Percentiles rank a stretch among this genome's conserved stretches.
These are phyloP conservation scores for Lypha dubia DNA, from an alignment of 2,888 invertebrate genomes.

Conservation along the genomic window DNA sequence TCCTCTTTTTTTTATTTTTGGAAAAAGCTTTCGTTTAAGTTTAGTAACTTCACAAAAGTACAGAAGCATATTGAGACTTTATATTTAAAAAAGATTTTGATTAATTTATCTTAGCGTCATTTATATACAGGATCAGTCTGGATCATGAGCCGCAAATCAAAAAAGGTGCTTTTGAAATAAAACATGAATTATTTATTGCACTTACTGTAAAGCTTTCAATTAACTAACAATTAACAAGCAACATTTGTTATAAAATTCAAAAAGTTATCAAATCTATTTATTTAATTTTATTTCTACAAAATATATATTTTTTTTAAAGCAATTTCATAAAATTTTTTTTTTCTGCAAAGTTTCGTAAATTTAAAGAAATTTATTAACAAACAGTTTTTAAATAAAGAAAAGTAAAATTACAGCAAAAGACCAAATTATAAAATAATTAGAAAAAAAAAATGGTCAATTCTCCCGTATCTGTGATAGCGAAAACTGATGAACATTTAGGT, in stretches of 20 bases:
- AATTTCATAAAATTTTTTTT: slow-evolving; percentile 4
- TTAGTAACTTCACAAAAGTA: too few relatives aligned
- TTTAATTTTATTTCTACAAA: slow-evolving; percentile 33
- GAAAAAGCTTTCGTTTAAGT: too few relatives aligned
- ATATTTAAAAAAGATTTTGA: too few relatives aligned
- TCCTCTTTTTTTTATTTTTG: too few relatives aligned
- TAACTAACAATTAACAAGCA: slow-evolving; percentile 1
- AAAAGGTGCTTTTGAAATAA: too few relatives aligned
- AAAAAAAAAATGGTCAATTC: slow-evolving; percentile 25
- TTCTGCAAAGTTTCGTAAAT: slow-evolving; percentile 12
- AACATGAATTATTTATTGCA: not conserved
- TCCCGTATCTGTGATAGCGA: not conserved
- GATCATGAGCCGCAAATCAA: too few relatives aligned
- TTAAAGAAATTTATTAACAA: slow-evolving; percentile 27
- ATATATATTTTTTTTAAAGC: slow-evolving; percentile 42
- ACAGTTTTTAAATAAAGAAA: not conserved
- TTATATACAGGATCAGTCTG: too few relatives aligned
- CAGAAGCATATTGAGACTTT: too few relatives aligned
- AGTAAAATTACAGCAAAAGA: slow-evolving; percentile 15
- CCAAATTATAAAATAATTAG: not conserved
- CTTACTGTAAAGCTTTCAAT: not conserved
- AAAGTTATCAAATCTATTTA: slow-evolving; percentile 9
- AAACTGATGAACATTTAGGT: slow-evolving; percentile 14
- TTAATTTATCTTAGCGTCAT: too few relatives aligned
- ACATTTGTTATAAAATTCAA: slow-evolving; percentile 53